These are phyloP conservation scores for Lamellibrachia satsuma DNA, from an alignment of 2,888 invertebrate species.

Conservation along the genomic window DNA sequence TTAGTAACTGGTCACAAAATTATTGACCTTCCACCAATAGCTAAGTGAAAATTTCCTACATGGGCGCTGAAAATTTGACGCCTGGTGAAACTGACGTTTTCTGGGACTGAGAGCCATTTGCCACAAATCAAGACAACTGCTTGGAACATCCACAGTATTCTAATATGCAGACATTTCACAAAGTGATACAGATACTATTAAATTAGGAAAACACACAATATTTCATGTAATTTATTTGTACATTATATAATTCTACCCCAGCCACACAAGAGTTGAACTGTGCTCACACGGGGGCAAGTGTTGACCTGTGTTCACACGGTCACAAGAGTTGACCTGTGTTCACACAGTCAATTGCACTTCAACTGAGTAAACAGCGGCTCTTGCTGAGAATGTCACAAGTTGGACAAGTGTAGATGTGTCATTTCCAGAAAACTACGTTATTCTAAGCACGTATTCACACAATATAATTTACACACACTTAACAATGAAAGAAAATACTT, in stretches of 20 bases:
- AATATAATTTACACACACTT: background rate
- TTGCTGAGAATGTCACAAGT: no score
- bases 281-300: no score
- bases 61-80: no score
- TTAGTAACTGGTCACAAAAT: no score
- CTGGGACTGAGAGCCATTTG: background rate
- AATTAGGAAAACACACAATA: background rate
- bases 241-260: background rate
- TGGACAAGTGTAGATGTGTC: background rate
- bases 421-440: background rate
- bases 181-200: background rate
- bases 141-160: no score
- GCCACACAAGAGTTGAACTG: background rate
- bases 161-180: background rate
- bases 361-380: background rate
- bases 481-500: background rate
- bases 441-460: background rate
- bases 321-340: background rate
- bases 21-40: no score
- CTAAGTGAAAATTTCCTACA: no score
- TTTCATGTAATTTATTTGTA: background rate
- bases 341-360: background rate
- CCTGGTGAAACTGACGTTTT: background rate
- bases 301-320: no score
- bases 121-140: background rate